These are phyloP conservation scores for Proterorhinus semilunaris DNA, from an alignment of 2,113 vertebrate species.

Conservation along the genomic window DNA sequence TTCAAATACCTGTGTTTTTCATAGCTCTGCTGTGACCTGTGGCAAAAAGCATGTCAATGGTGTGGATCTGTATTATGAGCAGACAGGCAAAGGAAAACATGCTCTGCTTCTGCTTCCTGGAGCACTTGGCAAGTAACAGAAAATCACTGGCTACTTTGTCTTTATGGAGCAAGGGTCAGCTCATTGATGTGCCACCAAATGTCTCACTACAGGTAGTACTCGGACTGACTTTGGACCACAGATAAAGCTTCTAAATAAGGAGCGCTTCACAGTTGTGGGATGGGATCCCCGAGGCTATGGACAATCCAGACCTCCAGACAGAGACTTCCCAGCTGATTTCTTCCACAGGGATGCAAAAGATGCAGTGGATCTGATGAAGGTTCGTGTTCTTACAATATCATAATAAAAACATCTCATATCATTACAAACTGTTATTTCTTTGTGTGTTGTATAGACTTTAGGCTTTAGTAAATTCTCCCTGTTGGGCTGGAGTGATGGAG, in stretches of 20 bases:
- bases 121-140: constrained; percentile 80
- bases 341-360: constrained; percentile 91
- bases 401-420: neutral
- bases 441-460: constrained; percentile 40
- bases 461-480: constrained; percentile 84
- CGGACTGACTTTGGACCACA: constrained; percentile 88
- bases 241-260: constrained; percentile 81
- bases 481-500: constrained; percentile 93
- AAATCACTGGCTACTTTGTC: neutral
- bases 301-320: constrained; percentile 83
- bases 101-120: constrained; percentile 85
- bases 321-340: constrained; percentile 88
- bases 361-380: constrained; percentile 90
- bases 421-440: neutral
- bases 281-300: constrained; percentile 93
- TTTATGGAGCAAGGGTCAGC: neutral
- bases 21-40: constrained; percentile 76
- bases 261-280: constrained; percentile 83
- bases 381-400: constrained; percentile 27
- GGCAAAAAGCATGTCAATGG: constrained; percentile 83
- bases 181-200: neutral
- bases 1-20: neutral
- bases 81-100: constrained; percentile 82
- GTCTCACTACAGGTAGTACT: constrained; percentile 75
- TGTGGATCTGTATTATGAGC: constrained; percentile 83